Conservation (phyloP, 2,113 vertebrate species). For the Tautogolabrus adspersus region DNA sequence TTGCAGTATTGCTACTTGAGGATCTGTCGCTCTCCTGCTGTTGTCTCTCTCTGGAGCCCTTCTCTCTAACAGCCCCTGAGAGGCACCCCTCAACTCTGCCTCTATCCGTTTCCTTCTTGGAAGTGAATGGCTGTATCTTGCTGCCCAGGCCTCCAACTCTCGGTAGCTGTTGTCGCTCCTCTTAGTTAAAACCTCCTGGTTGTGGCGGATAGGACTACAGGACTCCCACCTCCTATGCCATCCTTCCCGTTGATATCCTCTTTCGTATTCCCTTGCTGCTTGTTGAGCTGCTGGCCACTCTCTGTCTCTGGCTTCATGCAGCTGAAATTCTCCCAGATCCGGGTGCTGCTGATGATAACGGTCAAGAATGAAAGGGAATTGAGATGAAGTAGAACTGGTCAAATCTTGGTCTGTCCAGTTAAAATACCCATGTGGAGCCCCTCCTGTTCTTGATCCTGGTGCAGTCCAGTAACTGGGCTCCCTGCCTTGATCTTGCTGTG, state of each 20-base stretch:
- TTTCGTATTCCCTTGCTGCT: conserved; percentile 58
- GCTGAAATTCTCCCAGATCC: conserved; percentile 48
- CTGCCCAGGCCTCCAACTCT: conserved; percentile 80
- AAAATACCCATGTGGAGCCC: conserved; percentile 59
- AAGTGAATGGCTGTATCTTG: conserved; percentile 79
- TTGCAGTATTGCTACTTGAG: conserved; percentile 34
- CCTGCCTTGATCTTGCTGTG: conserved; percentile 57
- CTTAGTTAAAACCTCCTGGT: conserved; percentile 62
- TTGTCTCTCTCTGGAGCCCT: conserved; percentile 44
- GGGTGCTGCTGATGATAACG: conserved; percentile 47
- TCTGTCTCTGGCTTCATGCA: conserved; percentile 60
- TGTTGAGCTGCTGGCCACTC: conserved; percentile 62
- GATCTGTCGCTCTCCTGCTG: conserved; percentile 47
- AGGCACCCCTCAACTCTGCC: conserved; percentile 57
- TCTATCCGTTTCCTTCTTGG: conserved; percentile 75
- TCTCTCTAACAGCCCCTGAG: conserved; percentile 55
- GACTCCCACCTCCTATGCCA: conserved; percentile 74
- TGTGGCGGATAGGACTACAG: conserved; percentile 52
- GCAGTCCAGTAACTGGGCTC: conserved; percentile 68
- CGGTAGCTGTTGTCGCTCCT: conserved; percentile 70
- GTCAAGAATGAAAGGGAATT: conserved; percentile 67
- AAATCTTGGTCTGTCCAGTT: conserved; percentile 68
- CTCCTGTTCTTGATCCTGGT: conserved; percentile 66
- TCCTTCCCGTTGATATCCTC: conserved; percentile 62
- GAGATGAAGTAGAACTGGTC: conserved; percentile 37